A percentile compares a stretch with the other conserved stretches of the same genome.
Conservation (phyloP, 1,140 invertebrate species). For the Tetramorium parvispinum region DNA sequence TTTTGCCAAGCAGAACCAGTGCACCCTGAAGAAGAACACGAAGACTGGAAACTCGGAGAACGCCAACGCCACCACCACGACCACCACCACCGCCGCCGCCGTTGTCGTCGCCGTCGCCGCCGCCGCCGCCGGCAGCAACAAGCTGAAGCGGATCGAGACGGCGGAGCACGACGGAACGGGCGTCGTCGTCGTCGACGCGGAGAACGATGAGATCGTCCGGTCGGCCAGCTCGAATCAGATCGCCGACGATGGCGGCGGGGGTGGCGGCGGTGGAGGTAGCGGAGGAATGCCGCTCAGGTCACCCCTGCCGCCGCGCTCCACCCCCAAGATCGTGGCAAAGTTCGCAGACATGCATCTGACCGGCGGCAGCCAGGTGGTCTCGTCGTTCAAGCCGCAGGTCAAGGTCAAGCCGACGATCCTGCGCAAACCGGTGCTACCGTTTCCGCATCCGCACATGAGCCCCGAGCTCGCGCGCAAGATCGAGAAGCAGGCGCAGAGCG, state of each 20-base stretch:
- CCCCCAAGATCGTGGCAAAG: slow-evolving; percentile 87
- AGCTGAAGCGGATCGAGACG: slow-evolving; percentile 72
- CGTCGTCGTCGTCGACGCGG: slow-evolving; percentile 39
- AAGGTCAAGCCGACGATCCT: slow-evolving; percentile 91
- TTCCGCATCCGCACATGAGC: slow-evolving; percentile 82
- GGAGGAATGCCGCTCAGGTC: slow-evolving; percentile 74
- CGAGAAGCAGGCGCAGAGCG: slow-evolving; percentile 83
- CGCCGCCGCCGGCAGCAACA: slow-evolving; percentile 25
- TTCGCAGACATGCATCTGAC: slow-evolving; percentile 88
- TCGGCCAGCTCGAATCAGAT: slow-evolving; percentile 83
- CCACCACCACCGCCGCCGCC: too few relatives aligned
- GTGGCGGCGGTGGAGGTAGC: neutral
- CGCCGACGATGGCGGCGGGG: slow-evolving; percentile 46
- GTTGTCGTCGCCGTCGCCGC: too few relatives aligned
- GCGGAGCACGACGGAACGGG: slow-evolving; percentile 74
- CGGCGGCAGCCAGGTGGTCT: slow-evolving; percentile 84
- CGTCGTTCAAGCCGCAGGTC: slow-evolving; percentile 89
- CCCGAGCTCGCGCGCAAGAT: slow-evolving; percentile 83
- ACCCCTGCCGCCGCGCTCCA: slow-evolving; percentile 87
- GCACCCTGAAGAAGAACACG: slow-evolving; percentile 92
- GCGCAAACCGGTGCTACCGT: slow-evolving; percentile 88
- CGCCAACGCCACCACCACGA: neutral
- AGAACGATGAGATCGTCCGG: slow-evolving; percentile 77
- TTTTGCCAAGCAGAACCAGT: slow-evolving; percentile 93
- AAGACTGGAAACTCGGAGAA: slow-evolving; percentile 79